Evolutionary conservation across 2,797 vertebrate species (phyloP), one percentile per base, ranked within the genome.

Genomic region (Champsocephalus gunnari): DNA sequence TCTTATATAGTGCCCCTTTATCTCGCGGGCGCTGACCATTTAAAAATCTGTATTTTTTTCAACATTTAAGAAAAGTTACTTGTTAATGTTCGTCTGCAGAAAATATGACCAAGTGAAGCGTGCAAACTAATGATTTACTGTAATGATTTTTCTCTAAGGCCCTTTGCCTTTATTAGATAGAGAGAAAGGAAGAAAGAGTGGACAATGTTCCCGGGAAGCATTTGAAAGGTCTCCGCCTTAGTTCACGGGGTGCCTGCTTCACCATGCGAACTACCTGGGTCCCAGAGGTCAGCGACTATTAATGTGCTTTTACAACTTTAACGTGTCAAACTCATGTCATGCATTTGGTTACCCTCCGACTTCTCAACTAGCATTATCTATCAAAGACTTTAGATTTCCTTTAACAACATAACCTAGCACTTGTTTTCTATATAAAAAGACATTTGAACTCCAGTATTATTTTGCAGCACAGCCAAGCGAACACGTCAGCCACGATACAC

Each of bases 401-500:
- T 48, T 41, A 61, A 5, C 24, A 54, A 5, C 17, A 1, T 12
- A 47, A 21, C 54, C 9, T 1, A 47, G 16, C 3, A 0, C 9
- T 38, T 14, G 19, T 44, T 62, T 0, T 13, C 7, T 41, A 1
- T 56, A 8, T 13, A 38, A 58, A 2, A 4, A 56, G 21, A 67
- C 34, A 56, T 44, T 50, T 49, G 17, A 58, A 58, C 9, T 49
- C 8, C 56, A 60, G 63, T 48, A 19, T 82, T 54, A 65, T 59
- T 74, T 66, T 51, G n/a, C 32, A 12, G 41, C 24, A 64, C 66
- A 73, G 55, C 57, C 56, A 51, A 64, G 44, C 9, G 66, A 70
- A 66, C 21, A 78, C 62, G 54, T 71, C n/a, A 83, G 73, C 43
- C 48, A 57, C 9, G 34, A 75, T 47, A 87, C 87, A 88, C 88